phyloP scores from a whole-genome alignment of 2,797 vertebrate genomes.

The Scomberomorus guttatus region DNA sequence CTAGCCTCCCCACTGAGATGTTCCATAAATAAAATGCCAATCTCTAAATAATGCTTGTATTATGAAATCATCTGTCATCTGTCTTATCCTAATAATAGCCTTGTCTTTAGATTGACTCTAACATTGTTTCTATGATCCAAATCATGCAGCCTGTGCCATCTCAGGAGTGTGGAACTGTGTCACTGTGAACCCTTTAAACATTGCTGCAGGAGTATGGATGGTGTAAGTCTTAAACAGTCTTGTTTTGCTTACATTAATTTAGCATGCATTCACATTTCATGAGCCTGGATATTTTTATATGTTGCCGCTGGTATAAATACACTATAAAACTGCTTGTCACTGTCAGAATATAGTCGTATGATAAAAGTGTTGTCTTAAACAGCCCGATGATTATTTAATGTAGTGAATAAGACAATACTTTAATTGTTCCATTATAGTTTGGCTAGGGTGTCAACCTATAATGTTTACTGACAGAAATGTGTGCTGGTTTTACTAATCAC shows the following conservation, averaged over 20 bases:
- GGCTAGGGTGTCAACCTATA: neutral
- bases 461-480: neutral
- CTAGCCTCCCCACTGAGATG: neutral
- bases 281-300: neutral
- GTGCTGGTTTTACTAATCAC: neutral
- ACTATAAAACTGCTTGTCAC: neutral
- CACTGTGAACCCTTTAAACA: slow-evolving; percentile 95
- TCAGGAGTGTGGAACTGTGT: slow-evolving; percentile 96
- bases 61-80: neutral
- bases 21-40: neutral
- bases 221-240: slow-evolving; percentile 90
- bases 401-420: neutral
- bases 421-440: neutral
- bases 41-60: neutral
- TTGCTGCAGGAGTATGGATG: slow-evolving; percentile 98
- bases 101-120: slow-evolving; percentile 17
- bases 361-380: neutral
- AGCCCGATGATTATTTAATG: neutral
- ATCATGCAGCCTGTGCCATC: slow-evolving; percentile 90
- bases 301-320: neutral
- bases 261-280: neutral
- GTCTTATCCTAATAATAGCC: neutral
- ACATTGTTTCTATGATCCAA: slow-evolving; percentile 38
- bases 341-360: neutral
- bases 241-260: neutral